Percentiles rank a stretch among this genome's conserved stretches.
Conservation (phyloP, 2,888 invertebrate species). For the Sphecodes monilicornis region DNA sequence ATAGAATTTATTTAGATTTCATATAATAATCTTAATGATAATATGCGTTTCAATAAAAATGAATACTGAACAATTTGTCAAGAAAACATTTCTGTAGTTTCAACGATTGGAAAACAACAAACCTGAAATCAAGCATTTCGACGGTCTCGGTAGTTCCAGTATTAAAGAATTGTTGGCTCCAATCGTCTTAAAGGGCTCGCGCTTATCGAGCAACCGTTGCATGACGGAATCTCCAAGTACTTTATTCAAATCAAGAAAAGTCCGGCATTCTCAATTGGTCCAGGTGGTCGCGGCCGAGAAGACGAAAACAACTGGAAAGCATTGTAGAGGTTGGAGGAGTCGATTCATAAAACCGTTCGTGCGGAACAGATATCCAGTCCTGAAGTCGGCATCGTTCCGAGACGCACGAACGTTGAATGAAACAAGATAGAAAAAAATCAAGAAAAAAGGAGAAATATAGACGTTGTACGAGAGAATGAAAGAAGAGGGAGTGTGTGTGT, state of each 20-base stretch:
- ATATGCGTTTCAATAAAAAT: neutral
- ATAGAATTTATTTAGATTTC: no score
- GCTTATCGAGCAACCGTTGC: neutral
- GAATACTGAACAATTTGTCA: neutral
- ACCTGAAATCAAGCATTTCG: neutral
- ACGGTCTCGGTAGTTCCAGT: neutral
- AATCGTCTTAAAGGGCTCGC: neutral
- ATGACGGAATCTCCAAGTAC: neutral
- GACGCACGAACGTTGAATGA: slow-evolving; percentile 26
- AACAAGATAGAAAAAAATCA: neutral
- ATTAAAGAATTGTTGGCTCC: neutral
- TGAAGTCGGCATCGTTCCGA: slow-evolving; percentile 67
- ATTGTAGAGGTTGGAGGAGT: slow-evolving; percentile 28
- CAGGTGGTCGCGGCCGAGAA: neutral
- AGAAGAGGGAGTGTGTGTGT: no score
- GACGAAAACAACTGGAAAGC: slow-evolving; percentile 10
- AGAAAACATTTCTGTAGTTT: neutral
- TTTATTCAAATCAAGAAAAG: neutral
- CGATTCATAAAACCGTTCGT: slow-evolving; percentile 48
- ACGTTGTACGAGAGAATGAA: neutral
- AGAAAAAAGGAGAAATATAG: slow-evolving; percentile 11
- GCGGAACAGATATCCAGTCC: slow-evolving; percentile 61
- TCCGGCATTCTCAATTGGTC: neutral
- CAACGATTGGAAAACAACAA: neutral
- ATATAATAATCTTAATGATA: neutral